Base-by-base conservation (phyloP, 2,888 invertebrate species). In the Bedellia somnulentella region DNA sequence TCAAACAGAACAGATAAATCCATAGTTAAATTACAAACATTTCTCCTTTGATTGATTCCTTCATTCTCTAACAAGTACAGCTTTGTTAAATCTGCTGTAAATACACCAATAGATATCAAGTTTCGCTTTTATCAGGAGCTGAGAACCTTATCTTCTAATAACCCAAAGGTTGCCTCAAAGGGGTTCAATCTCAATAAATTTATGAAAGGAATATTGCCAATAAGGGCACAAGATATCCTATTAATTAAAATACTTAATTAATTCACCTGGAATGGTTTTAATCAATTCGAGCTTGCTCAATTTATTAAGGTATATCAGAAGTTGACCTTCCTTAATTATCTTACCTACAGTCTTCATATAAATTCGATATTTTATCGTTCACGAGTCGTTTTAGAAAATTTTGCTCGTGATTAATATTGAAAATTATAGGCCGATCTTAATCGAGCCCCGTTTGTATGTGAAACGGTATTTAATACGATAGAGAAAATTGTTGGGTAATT, bases 201-300 rank as follows among this genome's bases (percentile, higher is more conserved):
- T 67, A 68, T 68, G 70, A 73, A 75, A 71, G 71, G 71, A 71
- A 68, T 71, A 73, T 75, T 70, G 71, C 61, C 73, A 73, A 75
- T 75, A 73, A 62, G 68, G 64, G 62, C 52, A 57, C 59, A 62
- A 66, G 53, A 70, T 60, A 70, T 71, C 63, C 67, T 73, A 75
- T 75, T 75, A 75, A 75, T 73, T 73, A 75, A 66, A 68, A 73
- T 73, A 70, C 70, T 71, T 70, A 73, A 75, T 75, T 73, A 75
- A 75, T 75, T 73, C 71, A 75, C 73, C 68, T 73, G 66, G 52
- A 73, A 71, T 68, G 62, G 73, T 62, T 73, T 70, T 73, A 75
- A 73, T 73, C 71, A 75, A 73, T 75, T 70, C 62, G 51, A 48
- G 50, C 29, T 24, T 54, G 56, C 56, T 57, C 66, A 63, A 75